phyloP scores from a whole-genome alignment of 2,888 invertebrate genomes.

The Stegophylla sp. region DNA sequence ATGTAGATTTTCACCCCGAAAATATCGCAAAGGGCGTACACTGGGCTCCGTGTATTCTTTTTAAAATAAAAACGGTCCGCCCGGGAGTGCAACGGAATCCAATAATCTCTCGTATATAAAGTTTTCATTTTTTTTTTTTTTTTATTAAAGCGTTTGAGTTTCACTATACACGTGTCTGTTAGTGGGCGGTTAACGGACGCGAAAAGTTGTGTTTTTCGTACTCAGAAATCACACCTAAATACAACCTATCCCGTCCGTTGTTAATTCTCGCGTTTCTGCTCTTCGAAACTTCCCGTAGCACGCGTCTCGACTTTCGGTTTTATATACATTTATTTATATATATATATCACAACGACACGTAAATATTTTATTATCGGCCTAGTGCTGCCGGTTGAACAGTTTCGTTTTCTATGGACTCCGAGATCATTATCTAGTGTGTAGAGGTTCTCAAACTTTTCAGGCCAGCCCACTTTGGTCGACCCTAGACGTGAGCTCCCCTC shows the following conservation, averaged over 20 bases:
- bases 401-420: constrained; percentile 41
- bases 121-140: too few relatives aligned
- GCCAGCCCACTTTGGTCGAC: too few relatives aligned
- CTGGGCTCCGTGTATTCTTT: background rate
- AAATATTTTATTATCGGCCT: background rate
- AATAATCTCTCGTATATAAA: background rate
- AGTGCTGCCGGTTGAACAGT: constrained; percentile 2
- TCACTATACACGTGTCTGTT: background rate
- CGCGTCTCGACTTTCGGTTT: constrained; percentile 27
- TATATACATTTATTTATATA: background rate
- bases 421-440: constrained; percentile 30
- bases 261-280: background rate
- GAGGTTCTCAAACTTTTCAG: too few relatives aligned
- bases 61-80: background rate
- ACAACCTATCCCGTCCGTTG: too few relatives aligned
- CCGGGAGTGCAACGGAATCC: background rate
- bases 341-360: background rate
- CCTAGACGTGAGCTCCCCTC: too few relatives aligned
- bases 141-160: background rate
- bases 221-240: background rate
- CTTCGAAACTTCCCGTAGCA: background rate
- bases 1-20: background rate
- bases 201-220: background rate
- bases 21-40: background rate
- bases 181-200: background rate